Evolutionary conservation across 2,888 invertebrate species (phyloP), one percentile per base, ranked within the genome.

Genomic region (Zelleria hepariella): DNA sequence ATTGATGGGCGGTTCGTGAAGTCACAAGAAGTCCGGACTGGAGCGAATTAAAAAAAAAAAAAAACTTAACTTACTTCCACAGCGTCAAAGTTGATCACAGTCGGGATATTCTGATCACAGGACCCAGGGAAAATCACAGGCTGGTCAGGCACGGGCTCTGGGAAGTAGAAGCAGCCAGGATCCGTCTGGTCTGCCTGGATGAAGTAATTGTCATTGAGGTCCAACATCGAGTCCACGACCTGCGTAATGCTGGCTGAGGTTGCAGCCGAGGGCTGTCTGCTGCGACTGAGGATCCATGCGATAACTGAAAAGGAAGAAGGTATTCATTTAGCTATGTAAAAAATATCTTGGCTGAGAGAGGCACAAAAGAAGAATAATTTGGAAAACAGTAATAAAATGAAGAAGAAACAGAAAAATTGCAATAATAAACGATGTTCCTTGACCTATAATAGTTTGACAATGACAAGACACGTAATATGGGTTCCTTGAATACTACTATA

Each of bases 231-330:
- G 4, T 52, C 60, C 2, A 86, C 77, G 2, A 78, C 59, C 4
- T 59, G 53, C 42, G 75, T 58, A 18, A 86, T 78, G 7, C 58
- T 62, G 0, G 58, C 57, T 15, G 66, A 69, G 0, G 79, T 77
- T 1, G 64, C 61, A 5, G 61, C 42, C 0, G 82, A 76, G 0
- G 84, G 68, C 2, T 76, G 77, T 0, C 57, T 47, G 2, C 72
- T 73, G 60, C 77, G 72, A 63, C 80, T 76, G 0, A 85, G 70
- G 61, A 82, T 82, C 85, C 85, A 87, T 63, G 85, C 86, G 76
- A 73, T 83, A 6, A 85, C 86, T 87, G 70, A 2, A 65, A 68
- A 24, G 15, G 21, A 52, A 53, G 3, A 15, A 42, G n/a, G n/a
- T n/a, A n/a, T n/a, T n/a, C n/a, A n/a, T n/a, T n/a, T n/a, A n/a